Conservation (phyloP, 1,140 invertebrate genomes). For the Drosophila sturtevanti region DNA sequence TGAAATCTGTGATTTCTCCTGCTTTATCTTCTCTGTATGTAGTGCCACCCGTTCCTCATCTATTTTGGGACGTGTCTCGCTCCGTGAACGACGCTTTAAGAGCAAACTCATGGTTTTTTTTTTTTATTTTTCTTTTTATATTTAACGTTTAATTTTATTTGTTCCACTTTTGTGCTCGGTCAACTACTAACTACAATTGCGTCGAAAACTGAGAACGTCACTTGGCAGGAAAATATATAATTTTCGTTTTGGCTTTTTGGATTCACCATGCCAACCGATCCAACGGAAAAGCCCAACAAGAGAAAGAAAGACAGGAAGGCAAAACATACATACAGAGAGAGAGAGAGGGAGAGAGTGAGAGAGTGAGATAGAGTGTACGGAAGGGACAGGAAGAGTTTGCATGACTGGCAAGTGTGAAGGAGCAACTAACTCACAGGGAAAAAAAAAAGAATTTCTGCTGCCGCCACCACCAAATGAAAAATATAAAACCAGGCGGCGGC, state of each 20-base stretch:
- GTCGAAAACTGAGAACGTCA: not conserved
- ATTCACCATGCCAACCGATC: constrained; percentile 77
- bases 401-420: constrained; percentile 48
- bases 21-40: constrained; percentile 22
- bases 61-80: constrained; percentile 61
- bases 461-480: constrained; percentile 45
- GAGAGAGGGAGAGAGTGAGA: not conserved
- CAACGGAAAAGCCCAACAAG: not conserved
- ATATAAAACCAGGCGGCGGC: constrained; percentile 4
- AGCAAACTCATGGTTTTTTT: constrained; percentile 60
- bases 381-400: constrained; percentile 21
- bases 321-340: too few species aligned
- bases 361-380: not conserved
- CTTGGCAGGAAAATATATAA: constrained; percentile 46
- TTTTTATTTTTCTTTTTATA: not conserved
- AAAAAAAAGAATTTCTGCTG: not conserved
- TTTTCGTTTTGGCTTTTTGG: constrained; percentile 70
- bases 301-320: not conserved
- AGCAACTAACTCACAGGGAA: constrained; percentile 34
- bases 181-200: constrained; percentile 30
- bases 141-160: too few species aligned
- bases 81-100: constrained; percentile 66
- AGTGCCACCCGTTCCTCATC: not conserved
- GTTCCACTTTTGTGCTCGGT: constrained; percentile 23
- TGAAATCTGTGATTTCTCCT: not conserved